Evolutionary conservation across 2,888 invertebrate genomes (phyloP), one percentile per base, ranked within the genome.

Genomic region (Fragum fragum): DNA sequence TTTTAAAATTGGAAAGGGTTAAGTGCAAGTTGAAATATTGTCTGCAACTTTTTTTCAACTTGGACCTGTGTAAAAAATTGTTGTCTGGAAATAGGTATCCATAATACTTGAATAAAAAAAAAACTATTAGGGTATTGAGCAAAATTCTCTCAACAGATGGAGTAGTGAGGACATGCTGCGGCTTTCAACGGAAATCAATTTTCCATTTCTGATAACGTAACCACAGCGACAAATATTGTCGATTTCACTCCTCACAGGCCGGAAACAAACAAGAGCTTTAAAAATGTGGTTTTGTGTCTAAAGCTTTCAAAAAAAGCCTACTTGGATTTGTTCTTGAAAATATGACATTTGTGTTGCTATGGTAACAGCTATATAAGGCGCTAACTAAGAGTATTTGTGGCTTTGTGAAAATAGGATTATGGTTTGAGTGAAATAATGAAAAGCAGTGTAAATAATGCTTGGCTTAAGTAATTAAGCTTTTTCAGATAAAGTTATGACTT

Each of bases 201-300:
- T 71, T 81, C n/a, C 71, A 79, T 74, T 83, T 73, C 70, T 68
- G 85, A 86, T 86, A 86, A 83, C 71, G 85, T 81, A 47, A 76
- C 82, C 85, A 83, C 79, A 73, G 79, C 63, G 63, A 86, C 83
- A 76, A 79, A 81, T 83, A 80, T 80, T 61, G 72, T 78, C 73
- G 77, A 76, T 81, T 86, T 83, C 74, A 76, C 81, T 81, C 71
- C 75, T 71, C 53, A 16, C 21, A 29, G 26, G 53, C 63, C 82
- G 85, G 85, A 86, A 82, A 80, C 80, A 32, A 55, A 73, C 78
- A 81, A 86, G 85, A 63, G 78, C 39, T 63, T 73, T 76, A 75
- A 82, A 82, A 85, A 82, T 85, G 81, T 55, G 85, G 85, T 82
- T 79, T 77, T 76, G 81, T 77, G 81, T 79, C 79, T 75, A 66